These are phyloP conservation scores for Aptenodytes forsteri DNA, from an alignment of 2,113 vertebrate genomes.

Conservation along the genomic window DNA sequence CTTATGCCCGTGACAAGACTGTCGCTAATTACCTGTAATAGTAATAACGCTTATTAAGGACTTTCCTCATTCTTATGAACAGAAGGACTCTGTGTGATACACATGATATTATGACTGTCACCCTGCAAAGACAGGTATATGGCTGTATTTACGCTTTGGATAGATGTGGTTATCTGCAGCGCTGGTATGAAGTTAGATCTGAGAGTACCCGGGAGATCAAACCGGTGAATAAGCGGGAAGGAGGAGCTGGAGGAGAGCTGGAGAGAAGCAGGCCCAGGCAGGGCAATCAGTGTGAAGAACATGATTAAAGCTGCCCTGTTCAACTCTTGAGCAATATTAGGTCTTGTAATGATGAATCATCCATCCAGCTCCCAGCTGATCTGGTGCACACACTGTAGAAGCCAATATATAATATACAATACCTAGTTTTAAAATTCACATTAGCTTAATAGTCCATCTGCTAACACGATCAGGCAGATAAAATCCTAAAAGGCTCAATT, in stretches of 20 bases:
- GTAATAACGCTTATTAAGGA: background rate
- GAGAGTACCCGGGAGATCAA: background rate
- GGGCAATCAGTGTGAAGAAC: background rate
- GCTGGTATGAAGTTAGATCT: background rate
- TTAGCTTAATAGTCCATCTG: background rate
- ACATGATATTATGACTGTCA: background rate
- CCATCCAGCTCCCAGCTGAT: background rate
- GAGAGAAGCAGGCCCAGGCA: conserved; percentile 1
- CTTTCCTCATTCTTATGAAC: background rate
- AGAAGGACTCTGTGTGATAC: background rate
- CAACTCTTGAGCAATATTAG: background rate
- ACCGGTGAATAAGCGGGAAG: background rate
- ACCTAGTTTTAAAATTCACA: background rate
- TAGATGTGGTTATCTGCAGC: background rate
- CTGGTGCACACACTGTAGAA: background rate
- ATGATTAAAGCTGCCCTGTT: conserved; percentile 4
- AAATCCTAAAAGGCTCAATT: conserved; percentile 12
- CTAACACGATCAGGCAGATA: background rate
- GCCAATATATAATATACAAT: background rate
- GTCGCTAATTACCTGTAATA: background rate
- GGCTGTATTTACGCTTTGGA: background rate
- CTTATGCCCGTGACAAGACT: background rate
- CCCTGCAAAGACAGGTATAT: background rate
- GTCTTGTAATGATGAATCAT: background rate
- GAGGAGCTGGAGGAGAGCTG: background rate